Base-by-base conservation (phyloP, 2,797 vertebrate genomes). In the Lutjanus campechanus region DNA sequence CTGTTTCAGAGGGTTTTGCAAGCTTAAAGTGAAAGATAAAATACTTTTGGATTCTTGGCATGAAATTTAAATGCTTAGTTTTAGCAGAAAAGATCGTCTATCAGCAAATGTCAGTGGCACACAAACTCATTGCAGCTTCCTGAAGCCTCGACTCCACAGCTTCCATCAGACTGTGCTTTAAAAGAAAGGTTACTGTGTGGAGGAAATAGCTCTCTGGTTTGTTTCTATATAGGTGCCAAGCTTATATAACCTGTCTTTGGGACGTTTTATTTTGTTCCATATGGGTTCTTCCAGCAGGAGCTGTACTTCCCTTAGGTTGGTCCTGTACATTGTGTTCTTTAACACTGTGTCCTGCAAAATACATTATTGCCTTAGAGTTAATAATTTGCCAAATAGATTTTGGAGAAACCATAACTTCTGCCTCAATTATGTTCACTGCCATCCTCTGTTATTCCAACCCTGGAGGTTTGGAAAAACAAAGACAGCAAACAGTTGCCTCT, bases 221-320 rank as follows among this genome's bases (percentile, higher is more conserved):
- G 44, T 55, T 29, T 68, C 29, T 68, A 49, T 62, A 49, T 61
- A 46, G 36, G 8, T 61, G 43, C 53, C 5, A 40, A 59, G 13
- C 25, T 73, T 73, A 73, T 63, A 19, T 65, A 78, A 61, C 60
- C 29, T n/a, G 25, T 19, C 19, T 53, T 46, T 29, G 22, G 54
- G 66, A 40, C 7, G 11, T 8, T n/a, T 29, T 50, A 50, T 8
- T 11, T 54, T 36, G 36, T 69, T 54, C 55, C 41, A 69, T 41
- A 22, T 55, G 56, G 13, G 19, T 67, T 53, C 36, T 53, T 50
- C 17, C 40, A 44, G 58, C 58, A 68, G 62, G 16, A 13, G 8
- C 16, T 29, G 5, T 43, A 10, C n/a, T 25, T 61, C 64, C 44
- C 17, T 50, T n/a, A 64, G 13, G 17, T 40, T 22, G 13, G 16